Percentiles rank a stretch among this genome's conserved stretches.
Conservation (phyloP, 1,140 invertebrate species). For the Caenorhabditis tropicalis region DNA sequence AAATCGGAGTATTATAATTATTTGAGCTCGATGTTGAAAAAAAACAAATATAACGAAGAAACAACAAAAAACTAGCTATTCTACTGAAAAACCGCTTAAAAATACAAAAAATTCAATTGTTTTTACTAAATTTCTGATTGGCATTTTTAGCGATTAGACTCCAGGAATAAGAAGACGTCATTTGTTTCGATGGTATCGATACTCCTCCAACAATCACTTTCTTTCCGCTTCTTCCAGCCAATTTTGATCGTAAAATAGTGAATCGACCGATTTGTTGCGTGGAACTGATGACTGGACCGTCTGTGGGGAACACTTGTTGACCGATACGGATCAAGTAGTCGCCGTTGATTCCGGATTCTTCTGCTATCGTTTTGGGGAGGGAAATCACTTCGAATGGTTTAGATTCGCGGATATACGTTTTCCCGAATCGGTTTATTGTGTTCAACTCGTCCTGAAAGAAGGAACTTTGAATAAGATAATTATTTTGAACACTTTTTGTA, state of each 20-base stretch:
- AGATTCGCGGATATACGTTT: neutral
- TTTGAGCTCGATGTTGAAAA: neutral
- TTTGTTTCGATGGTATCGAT: neutral
- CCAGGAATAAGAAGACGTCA: slow-evolving; percentile 12
- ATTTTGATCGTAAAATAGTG: neutral
- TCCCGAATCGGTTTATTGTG: slow-evolving; percentile 18
- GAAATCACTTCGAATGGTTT: neutral
- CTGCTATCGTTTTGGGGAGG: neutral
- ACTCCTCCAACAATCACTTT: slow-evolving; percentile 33
- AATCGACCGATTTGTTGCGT: slow-evolving; percentile 35
- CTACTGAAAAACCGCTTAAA: neutral
- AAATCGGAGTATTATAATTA: no score
- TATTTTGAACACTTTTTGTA: neutral
- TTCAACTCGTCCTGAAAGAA: neutral
- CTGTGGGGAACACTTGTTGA: neutral
- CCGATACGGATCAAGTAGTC: slow-evolving; percentile 6
- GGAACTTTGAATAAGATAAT: no score
- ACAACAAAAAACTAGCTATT: neutral
- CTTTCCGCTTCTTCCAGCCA: neutral
- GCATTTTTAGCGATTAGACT: slow-evolving; percentile 30
- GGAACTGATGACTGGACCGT: slow-evolving; percentile 12
- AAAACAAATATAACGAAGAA: neutral
- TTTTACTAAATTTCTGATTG: slow-evolving; percentile 2
- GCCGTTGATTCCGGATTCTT: slow-evolving; percentile 20
- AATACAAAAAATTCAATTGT: neutral